A percentile compares a stretch with the other conserved stretches of the same genome.
These are phyloP conservation scores for Bubalus kerabau DNA, from an alignment of 2,113 vertebrate species.

Conservation along the genomic window DNA sequence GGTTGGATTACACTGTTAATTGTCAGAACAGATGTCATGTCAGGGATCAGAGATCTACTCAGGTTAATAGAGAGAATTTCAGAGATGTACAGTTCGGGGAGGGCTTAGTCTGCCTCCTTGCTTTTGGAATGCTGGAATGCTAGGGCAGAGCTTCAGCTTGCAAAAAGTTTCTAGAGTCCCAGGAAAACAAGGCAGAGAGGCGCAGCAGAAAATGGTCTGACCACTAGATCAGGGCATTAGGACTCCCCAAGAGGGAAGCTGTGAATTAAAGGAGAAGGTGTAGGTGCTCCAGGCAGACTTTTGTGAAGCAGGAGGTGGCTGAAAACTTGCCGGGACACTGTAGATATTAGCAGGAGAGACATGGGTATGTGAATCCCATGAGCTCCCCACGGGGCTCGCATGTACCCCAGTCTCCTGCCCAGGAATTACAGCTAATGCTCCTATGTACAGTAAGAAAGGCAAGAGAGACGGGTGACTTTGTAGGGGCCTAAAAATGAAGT, in stretches of 20 bases:
- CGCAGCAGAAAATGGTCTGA: not conserved
- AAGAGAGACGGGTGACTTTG: not conserved
- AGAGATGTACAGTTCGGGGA: accelerated
- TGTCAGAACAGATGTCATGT: not conserved
- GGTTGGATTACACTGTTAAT: not conserved
- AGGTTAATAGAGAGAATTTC: not conserved
- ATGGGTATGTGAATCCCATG: accelerated
- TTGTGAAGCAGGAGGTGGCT: not conserved
- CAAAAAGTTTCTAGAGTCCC: not conserved
- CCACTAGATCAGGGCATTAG: not conserved
- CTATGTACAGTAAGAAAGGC: not conserved
- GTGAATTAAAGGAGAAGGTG: not conserved
- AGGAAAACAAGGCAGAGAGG: not conserved
- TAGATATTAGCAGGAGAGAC: not conserved
- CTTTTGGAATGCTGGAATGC: not conserved
- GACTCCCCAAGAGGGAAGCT: not conserved
- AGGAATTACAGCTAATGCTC: too few species aligned
- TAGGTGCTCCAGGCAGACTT: too few species aligned
- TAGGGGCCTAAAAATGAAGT: not conserved
- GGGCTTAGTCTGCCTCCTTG: not conserved
- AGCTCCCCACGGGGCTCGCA: not conserved
- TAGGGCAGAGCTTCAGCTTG: not conserved
- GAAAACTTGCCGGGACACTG: accelerated
- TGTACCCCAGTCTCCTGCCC: accelerated
- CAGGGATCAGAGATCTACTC: not conserved